These are phyloP conservation scores for Acromyrmex heyeri DNA, from an alignment of 1,140 invertebrate genomes.

Conservation along the genomic window DNA sequence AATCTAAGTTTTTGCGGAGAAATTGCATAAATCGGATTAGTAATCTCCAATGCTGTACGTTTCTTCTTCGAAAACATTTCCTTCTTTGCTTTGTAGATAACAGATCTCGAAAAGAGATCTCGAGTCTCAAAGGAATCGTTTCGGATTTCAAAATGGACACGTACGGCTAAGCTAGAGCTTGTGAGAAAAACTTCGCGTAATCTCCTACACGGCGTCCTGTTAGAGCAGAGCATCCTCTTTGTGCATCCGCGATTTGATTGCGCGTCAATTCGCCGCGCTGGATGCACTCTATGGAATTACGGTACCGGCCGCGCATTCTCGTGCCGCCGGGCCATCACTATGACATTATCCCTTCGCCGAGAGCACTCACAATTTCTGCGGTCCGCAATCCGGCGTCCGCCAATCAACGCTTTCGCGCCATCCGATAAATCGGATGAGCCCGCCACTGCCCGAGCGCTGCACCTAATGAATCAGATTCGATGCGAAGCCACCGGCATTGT, in stretches of 20 bases:
- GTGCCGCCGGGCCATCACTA: constrained; percentile 37
- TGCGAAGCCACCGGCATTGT: constrained; percentile 30
- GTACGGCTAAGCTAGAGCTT: neutral
- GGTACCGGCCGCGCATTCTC: constrained; percentile 10
- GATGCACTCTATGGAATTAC: constrained; percentile 68
- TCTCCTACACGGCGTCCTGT: constrained; percentile 50
- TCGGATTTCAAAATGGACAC: neutral
- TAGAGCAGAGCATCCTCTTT: constrained; percentile 15
- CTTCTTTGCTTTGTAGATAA: neutral
- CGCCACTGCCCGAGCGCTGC: constrained; percentile 12
- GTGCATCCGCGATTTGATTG: constrained; percentile 58
- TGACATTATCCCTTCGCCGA: constrained; percentile 67
- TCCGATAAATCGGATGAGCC: constrained; percentile 59
- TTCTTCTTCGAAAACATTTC: neutral
- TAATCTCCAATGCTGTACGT: neutral
- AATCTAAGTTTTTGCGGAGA: neutral
- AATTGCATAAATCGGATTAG: neutral
- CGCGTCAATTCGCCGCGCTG: constrained; percentile 31
- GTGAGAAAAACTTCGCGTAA: constrained; percentile 30
- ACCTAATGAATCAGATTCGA: constrained; percentile 70
- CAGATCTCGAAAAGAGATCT: neutral
- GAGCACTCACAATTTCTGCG: constrained; percentile 70
- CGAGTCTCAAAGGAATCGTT: neutral
- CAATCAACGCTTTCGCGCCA: constrained; percentile 73
- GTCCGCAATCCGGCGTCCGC: constrained; percentile 58